phyloP scores from a whole-genome alignment of 2,113 vertebrate species.

The Crocuta crocuta region DNA sequence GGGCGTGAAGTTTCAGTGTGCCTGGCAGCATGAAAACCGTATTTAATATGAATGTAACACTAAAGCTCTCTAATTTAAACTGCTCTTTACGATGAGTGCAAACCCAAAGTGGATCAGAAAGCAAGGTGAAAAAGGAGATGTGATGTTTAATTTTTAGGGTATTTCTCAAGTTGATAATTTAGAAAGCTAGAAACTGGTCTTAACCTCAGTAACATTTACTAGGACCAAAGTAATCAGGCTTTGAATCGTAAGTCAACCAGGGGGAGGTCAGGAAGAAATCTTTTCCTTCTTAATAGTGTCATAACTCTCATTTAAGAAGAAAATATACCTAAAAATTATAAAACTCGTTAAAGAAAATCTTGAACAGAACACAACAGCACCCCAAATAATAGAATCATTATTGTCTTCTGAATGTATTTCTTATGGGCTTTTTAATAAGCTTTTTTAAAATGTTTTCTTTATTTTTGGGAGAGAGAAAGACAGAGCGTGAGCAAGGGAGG shows the following conservation, averaged over 20 bases:
- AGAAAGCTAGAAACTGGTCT: not conserved
- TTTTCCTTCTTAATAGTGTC: not conserved
- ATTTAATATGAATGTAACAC: not conserved
- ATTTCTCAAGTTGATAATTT: not conserved
- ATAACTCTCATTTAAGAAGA: not conserved
- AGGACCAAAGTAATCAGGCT: not conserved
- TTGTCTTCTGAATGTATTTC: not conserved
- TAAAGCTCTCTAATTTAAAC: not conserved
- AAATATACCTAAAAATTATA: not conserved
- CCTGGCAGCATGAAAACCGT: not conserved
- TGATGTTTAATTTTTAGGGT: not conserved
- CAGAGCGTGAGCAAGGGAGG: too few relatives aligned
- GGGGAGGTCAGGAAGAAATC: not conserved
- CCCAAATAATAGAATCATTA: not conserved
- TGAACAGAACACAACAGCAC: slow-evolving; percentile 19
- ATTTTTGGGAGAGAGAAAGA: too few relatives aligned
- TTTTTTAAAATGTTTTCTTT: not conserved
- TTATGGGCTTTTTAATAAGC: not conserved
- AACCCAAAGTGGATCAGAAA: not conserved
- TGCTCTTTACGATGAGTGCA: not conserved
- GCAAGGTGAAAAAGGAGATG: not conserved
- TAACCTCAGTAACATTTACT: slow-evolving; percentile 2
- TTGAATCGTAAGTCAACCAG: not conserved
- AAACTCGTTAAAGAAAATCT: slow-evolving; percentile 31
- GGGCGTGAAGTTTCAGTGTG: not conserved